phyloP scores from a whole-genome alignment of 2,888 invertebrate species.

The Lithodes maja region DNA sequence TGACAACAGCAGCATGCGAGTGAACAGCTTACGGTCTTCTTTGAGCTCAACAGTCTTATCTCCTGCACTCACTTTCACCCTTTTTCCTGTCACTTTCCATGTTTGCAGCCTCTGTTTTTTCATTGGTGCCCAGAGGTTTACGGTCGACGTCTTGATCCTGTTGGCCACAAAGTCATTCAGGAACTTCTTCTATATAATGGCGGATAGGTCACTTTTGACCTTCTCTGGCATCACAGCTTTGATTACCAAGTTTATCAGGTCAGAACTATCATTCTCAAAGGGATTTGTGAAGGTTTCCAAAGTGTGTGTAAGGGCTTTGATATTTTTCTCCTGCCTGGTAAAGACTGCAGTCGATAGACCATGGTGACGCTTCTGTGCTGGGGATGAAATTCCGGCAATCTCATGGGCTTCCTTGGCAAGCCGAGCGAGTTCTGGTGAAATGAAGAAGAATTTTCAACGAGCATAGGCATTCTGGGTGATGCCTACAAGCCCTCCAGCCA shows the following conservation, averaged over 20 bases:
- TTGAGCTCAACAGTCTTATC: neutral
- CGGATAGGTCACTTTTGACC: neutral
- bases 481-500: neutral
- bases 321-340: neutral
- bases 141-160: neutral
- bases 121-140: neutral
- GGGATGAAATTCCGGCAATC: neutral
- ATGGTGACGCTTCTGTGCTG: neutral
- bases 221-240: neutral
- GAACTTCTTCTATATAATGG: neutral
- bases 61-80: neutral
- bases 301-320: neutral
- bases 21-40: constrained; percentile 14
- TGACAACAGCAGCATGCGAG: neutral
- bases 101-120: neutral
- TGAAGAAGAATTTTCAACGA: neutral
- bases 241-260: neutral
- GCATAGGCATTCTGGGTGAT: neutral
- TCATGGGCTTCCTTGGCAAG: neutral
- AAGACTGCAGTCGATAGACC: neutral
- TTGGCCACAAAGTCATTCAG: neutral
- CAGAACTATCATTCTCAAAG: neutral
- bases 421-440: neutral
- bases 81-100: neutral
- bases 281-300: neutral